Percentiles rank a stretch among this genome's conserved stretches.
Evolutionary conservation across 2,797 vertebrate species (phyloP).

Genomic region (Clarias pachynema): DNA sequence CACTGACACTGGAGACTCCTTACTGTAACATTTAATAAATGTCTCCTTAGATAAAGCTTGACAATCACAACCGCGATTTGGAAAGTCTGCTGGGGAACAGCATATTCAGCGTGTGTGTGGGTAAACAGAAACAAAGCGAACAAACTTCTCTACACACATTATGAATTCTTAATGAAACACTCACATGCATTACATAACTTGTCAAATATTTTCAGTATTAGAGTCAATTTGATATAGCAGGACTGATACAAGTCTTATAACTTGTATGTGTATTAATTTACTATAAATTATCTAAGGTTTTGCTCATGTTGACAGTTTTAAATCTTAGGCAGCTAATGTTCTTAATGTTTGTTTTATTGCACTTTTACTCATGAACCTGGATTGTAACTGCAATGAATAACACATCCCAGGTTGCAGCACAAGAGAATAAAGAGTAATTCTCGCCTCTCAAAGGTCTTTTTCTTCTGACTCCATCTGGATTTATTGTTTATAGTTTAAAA

Average conservation of each 20-base stretch:
- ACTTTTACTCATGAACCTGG: background rate
- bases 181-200: background rate
- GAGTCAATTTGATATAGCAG: background rate
- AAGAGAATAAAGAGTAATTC: conserved; percentile 2
- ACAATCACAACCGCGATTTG: no score
- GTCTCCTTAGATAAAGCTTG: background rate
- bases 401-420: background rate
- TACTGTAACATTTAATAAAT: background rate
- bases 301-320: background rate
- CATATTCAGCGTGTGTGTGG: background rate
- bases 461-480: background rate
- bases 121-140: background rate
- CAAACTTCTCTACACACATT: background rate
- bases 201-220: background rate
- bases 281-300: background rate
- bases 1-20: background rate
- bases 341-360: conserved; percentile 4
- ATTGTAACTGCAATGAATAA: background rate
- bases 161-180: background rate
- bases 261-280: background rate
- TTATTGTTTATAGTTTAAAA: no score
- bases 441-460: background rate
- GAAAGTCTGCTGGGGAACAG: background rate
- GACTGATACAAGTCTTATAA: conserved; percentile 3
- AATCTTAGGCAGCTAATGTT: conserved; percentile 2